A percentile compares a stretch with the other conserved stretches of the same genome.
phyloP scores from a whole-genome alignment of 2,888 invertebrate genomes.

The Neuroscelio doddi region DNA sequence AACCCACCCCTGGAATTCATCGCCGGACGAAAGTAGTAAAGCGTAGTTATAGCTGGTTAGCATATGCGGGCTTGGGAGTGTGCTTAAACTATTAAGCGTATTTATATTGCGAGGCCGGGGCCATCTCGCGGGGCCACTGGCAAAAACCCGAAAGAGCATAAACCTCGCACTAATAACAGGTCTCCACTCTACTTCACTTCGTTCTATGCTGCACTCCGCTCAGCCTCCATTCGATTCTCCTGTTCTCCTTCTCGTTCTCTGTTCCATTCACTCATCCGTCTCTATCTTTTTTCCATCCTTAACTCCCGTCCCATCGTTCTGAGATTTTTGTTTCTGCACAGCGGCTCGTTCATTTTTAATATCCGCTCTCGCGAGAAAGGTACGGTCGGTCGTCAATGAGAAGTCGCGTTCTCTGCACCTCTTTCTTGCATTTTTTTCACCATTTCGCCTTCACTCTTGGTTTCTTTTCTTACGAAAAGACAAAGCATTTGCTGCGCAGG shows the following conservation, averaged over 20 bases:
- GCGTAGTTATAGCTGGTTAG: slow-evolving; percentile 70
- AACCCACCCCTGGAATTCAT: slow-evolving; percentile 46
- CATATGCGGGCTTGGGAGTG: slow-evolving; percentile 65
- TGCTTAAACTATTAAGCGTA: slow-evolving; percentile 72
- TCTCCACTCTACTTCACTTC: slow-evolving; percentile 62
- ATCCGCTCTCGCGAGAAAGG: slow-evolving; percentile 46
- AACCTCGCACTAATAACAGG: slow-evolving; percentile 71
- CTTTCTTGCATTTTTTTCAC: slow-evolving; percentile 17
- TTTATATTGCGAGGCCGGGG: slow-evolving; percentile 69
- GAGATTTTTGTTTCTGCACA: slow-evolving; percentile 33
- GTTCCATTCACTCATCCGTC: slow-evolving; percentile 8
- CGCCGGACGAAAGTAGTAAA: slow-evolving; percentile 65
- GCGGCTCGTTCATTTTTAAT: slow-evolving; percentile 49
- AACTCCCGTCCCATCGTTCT: slow-evolving; percentile 11
- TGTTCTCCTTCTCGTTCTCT: slow-evolving; percentile 20
- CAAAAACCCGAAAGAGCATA: slow-evolving; percentile 71
- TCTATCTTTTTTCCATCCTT: slow-evolving; percentile 8
- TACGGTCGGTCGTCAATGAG: slow-evolving; percentile 52
- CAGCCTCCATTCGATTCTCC: slow-evolving; percentile 39
- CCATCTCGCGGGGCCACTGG: slow-evolving; percentile 64
- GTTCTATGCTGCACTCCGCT: slow-evolving; percentile 57
- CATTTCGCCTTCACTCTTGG: slow-evolving; percentile 21
- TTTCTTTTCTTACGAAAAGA: slow-evolving; percentile 20
- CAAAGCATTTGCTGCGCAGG: slow-evolving; percentile 27
- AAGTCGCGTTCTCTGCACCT: slow-evolving; percentile 29